Evolutionary conservation across 1,140 invertebrate genomes (phyloP).

Genomic region (Ooceraea biroi): DNA sequence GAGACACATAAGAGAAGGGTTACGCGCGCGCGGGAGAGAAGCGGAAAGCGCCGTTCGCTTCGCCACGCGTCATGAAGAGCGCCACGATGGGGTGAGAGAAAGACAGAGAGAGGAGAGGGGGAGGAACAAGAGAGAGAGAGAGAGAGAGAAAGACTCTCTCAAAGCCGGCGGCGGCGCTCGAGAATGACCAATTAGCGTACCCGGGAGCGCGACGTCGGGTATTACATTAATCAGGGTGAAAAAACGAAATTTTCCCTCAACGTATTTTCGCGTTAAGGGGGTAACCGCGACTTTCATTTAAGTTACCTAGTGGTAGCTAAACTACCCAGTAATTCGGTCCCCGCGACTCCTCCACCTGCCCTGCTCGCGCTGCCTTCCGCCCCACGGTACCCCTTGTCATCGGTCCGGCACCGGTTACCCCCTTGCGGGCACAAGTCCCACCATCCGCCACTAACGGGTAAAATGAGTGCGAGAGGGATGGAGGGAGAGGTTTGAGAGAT

Average conservation of each 20-base stretch:
- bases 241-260: slow-evolving; percentile 78
- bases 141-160: slow-evolving; percentile 25
- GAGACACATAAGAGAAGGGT: slow-evolving; percentile 32
- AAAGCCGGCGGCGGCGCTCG: slow-evolving; percentile 62
- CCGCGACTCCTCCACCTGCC: slow-evolving; percentile 42
- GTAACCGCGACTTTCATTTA: slow-evolving; percentile 78
- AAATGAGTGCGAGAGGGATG: slow-evolving; percentile 37
- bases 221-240: slow-evolving; percentile 77
- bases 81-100: not conserved
- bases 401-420: slow-evolving; percentile 11
- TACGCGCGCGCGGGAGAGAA: not conserved
- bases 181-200: slow-evolving; percentile 76
- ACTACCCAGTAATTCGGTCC: slow-evolving; percentile 74
- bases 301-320: slow-evolving; percentile 79
- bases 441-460: slow-evolving; percentile 44
- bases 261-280: slow-evolving; percentile 79
- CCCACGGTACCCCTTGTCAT: not conserved
- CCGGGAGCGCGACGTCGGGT: slow-evolving; percentile 69
- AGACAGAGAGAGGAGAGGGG: not conserved
- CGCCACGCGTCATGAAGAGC: slow-evolving; percentile 19
- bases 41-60: slow-evolving; percentile 39
- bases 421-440: slow-evolving; percentile 43
- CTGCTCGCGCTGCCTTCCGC: not conserved
- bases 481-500: slow-evolving; percentile 8
- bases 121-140: no score